Conservation (phyloP, 1,140 invertebrate genomes). For the Drosophila malerkotliana region DNA sequence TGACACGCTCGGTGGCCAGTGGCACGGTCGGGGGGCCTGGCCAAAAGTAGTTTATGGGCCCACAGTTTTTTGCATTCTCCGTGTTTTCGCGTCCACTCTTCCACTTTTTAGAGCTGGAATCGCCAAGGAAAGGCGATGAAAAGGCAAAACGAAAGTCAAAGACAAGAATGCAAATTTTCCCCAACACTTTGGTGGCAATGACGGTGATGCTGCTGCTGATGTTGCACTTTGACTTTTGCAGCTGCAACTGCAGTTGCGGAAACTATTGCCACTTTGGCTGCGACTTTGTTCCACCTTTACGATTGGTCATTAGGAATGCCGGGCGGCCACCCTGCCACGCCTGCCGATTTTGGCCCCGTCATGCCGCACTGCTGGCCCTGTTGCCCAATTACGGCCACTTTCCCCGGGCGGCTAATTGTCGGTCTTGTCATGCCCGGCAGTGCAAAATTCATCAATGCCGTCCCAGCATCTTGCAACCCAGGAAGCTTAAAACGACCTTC, state of each 20-base stretch:
- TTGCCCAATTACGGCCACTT: slow-evolving; percentile 57
- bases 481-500: slow-evolving; percentile 19
- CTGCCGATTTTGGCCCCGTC: slow-evolving; percentile 46
- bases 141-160: slow-evolving; percentile 59
- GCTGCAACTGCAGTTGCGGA: slow-evolving; percentile 27
- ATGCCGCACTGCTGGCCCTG: slow-evolving; percentile 35
- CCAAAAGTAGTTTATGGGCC: slow-evolving; percentile 66
- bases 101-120: neutral
- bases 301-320: slow-evolving; percentile 36
- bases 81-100: neutral
- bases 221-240: slow-evolving; percentile 39
- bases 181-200: slow-evolving; percentile 22
- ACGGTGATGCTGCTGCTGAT: slow-evolving; percentile 11
- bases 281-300: slow-evolving; percentile 41
- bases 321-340: neutral
- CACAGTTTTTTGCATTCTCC: slow-evolving; percentile 57
- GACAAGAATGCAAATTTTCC: slow-evolving; percentile 62
- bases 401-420: slow-evolving; percentile 46
- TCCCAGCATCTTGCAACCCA: neutral
- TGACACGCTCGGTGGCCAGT: slow-evolving; percentile 73
- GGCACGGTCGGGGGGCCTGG: slow-evolving; percentile 10
- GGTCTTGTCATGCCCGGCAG: slow-evolving; percentile 23
- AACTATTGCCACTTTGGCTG: slow-evolving; percentile 20
- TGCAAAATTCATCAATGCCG: slow-evolving; percentile 27
- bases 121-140: slow-evolving; percentile 44